Evolutionary conservation across 1,140 invertebrate genomes (phyloP).

Genomic region (Conus betulinus): DNA sequence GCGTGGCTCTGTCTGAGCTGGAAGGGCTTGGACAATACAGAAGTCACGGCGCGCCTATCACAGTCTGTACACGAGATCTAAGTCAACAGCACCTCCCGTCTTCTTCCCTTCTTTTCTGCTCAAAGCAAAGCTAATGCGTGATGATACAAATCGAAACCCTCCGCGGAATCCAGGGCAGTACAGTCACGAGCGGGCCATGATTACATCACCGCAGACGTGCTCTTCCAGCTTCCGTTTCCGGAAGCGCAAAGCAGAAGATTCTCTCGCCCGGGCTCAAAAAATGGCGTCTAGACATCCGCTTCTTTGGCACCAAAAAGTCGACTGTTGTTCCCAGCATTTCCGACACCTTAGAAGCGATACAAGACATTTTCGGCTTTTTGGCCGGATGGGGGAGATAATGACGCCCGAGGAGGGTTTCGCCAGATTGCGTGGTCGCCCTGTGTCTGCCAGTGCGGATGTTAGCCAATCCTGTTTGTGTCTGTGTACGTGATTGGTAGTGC

Average conservation of each 20-base stretch:
- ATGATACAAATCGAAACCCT: background rate
- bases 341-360: constrained; percentile 2
- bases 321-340: background rate
- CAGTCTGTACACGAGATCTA: background rate
- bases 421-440: background rate
- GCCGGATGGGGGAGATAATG: background rate
- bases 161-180: background rate
- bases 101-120: background rate
- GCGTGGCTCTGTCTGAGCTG: too few relatives aligned
- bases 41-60: too few relatives aligned
- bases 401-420: background rate
- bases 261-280: background rate
- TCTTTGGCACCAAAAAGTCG: background rate
- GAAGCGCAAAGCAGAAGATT: background rate
- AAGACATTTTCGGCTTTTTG: background rate
- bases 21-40: too few relatives aligned
- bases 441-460: background rate
- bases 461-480: background rate
- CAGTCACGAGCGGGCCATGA: background rate
- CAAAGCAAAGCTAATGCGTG: background rate
- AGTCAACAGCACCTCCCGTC: background rate
- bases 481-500: background rate
- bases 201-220: constrained; percentile 5
- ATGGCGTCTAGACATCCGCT: constrained; percentile 9
- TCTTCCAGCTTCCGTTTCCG: background rate